Conservation (phyloP, 1,140 invertebrate species). For the Micrasema longulum region DNA sequence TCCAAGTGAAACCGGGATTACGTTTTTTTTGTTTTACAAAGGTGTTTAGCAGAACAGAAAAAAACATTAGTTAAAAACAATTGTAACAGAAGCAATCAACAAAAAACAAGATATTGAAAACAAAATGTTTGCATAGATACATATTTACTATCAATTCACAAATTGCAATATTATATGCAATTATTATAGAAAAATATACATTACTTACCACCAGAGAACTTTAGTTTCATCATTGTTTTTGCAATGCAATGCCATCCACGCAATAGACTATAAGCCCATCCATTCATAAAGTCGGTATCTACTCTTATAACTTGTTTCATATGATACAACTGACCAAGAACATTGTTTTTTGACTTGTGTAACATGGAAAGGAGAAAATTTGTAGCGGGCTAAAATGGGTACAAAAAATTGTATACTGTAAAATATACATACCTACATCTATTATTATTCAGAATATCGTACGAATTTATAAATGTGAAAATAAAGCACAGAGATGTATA, state of each 20-base stretch:
- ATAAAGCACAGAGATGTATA: background rate
- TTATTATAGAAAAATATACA: too few relatives aligned
- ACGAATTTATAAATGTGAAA: background rate
- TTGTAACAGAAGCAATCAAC: too few relatives aligned
- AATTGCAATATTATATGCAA: too few relatives aligned
- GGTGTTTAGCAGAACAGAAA: too few relatives aligned
- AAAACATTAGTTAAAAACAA: too few relatives aligned
- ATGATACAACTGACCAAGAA: constrained; percentile 76
- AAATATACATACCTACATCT: background rate
- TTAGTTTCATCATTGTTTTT: constrained; percentile 48
- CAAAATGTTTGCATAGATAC: too few relatives aligned
- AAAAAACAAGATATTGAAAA: too few relatives aligned
- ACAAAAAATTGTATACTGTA: too few relatives aligned
- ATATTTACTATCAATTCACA: too few relatives aligned
- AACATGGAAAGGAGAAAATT: constrained; percentile 78
- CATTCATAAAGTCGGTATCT: constrained; percentile 69
- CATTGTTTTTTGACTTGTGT: constrained; percentile 75
- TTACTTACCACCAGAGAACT: constrained; percentile 16
- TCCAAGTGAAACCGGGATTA: too few relatives aligned
- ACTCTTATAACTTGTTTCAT: constrained; percentile 74
- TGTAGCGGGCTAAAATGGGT: constrained; percentile 72
- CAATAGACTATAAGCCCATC: constrained; percentile 67
- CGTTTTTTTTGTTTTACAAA: too few relatives aligned
- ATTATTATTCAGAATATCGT: background rate
- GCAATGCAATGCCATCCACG: constrained; percentile 72